Evolutionary conservation across 1,140 invertebrate species (phyloP).

Genomic region (Eulimnadia texana): DNA sequence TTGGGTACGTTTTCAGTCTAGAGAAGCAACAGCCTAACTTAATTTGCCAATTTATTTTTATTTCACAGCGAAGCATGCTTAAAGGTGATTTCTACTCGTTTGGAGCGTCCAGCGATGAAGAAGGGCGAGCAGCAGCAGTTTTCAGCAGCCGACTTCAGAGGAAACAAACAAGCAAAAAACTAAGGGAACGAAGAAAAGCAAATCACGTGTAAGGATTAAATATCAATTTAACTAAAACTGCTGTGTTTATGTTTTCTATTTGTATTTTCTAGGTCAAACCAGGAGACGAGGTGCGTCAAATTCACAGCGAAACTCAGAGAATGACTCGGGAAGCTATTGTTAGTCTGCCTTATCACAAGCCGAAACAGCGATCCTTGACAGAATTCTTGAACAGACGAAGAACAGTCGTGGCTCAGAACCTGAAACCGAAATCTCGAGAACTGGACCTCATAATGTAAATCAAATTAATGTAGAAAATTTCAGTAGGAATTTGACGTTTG

Average conservation of each 20-base stretch:
- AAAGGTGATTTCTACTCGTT: neutral
- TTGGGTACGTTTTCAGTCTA: no score
- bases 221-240: no score
- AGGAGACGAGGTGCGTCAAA: conserved; percentile 31
- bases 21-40: neutral
- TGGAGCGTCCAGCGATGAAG: neutral
- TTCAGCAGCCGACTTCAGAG: no score
- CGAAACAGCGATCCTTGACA: conserved; percentile 50
- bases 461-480: no score
- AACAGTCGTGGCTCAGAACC: neutral
- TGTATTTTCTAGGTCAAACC: no score
- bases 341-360: conserved; percentile 59
- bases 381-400: conserved; percentile 46
- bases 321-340: conserved; percentile 50
- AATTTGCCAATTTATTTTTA: neutral
- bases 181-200: neutral
- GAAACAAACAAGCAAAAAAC: no score
- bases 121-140: no score
- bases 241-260: no score
- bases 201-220: neutral
- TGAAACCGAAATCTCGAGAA: conserved; percentile 17
- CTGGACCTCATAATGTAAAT: conserved; percentile 17
- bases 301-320: conserved; percentile 43
- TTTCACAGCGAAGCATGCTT: neutral
- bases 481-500: neutral